phyloP scores from a whole-genome alignment of 2,888 invertebrate genomes.

The Ochropleura plecta region DNA sequence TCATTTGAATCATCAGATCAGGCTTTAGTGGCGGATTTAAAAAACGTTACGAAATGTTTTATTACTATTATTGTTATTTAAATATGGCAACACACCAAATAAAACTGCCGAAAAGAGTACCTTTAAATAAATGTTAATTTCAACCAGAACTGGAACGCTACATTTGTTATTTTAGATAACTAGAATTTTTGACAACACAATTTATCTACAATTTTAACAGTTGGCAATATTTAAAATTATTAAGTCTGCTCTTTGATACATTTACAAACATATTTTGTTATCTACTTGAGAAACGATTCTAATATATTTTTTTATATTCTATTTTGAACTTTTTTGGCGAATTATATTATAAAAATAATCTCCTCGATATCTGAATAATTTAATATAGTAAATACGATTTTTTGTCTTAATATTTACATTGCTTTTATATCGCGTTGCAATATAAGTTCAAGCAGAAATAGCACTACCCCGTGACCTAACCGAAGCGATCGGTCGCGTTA shows the following conservation, averaged over 20 bases:
- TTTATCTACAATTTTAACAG: slow-evolving; percentile 18
- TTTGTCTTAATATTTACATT: slow-evolving; percentile 17
- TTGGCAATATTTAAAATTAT: slow-evolving; percentile 39
- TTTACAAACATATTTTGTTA: slow-evolving; percentile 20
- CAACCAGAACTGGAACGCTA: not conserved
- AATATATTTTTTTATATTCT: slow-evolving; percentile 34
- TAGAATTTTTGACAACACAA: slow-evolving; percentile 4
- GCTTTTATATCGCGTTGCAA: not conserved
- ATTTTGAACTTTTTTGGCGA: slow-evolving; percentile 61
- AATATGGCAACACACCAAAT: not conserved
- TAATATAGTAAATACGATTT: not conserved
- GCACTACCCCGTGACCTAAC: not conserved
- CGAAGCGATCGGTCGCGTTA: not conserved
- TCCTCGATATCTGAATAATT: slow-evolving; percentile 1
- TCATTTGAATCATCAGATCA: not conserved
- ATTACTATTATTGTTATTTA: no score
- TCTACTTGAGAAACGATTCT: slow-evolving; percentile 2
- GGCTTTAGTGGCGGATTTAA: not conserved
- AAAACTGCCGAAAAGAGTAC: not conserved
- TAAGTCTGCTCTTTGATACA: slow-evolving; percentile 5
- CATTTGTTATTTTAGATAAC: not conserved
- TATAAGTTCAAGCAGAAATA: not conserved
- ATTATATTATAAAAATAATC: slow-evolving; percentile 49
- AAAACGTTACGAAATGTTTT: not conserved
- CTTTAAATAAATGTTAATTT: not conserved